Evolutionary conservation across 1,140 invertebrate species (phyloP), one percentile per base, ranked within the genome.

Genomic region (Drosophila quadrilineata): DNA sequence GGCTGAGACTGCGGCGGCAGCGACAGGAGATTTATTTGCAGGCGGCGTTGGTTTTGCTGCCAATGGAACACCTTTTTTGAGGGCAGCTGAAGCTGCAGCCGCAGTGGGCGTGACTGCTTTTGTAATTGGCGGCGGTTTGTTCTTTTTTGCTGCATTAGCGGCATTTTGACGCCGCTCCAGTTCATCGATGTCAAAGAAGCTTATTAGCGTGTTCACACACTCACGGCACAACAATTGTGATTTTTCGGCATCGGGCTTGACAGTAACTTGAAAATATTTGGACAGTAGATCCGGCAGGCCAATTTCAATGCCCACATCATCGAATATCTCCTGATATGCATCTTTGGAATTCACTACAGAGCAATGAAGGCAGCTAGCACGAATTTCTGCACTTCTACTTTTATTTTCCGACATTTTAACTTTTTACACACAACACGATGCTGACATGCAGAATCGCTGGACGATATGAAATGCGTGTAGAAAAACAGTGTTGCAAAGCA

Each of bases 361-460:
- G 48, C 80, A 86, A 75, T 86, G 75, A 75, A 86, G 71, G 62
- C 80, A 86, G 67, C 70, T 74, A 59, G 43, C 57, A 6, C 31
- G 28, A 17, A 19, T 56, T 33, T 54, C 33, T 8, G 12, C n/a
- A n/a, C 12, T 3, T 19, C 71, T 56, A 6, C 19, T 65, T 69
- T 76, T 22, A 59, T 60, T 82, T 62, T 82, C 76, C 68, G 76
- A 77, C 79, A 84, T 84, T 60, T 82, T 73, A 82, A 72, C 76
- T 82, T 82, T 65, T 71, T 59, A 72, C 70, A 67, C 71, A 48
- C 52, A 60, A 58, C 50, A 59, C 31, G 10, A 35, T 1, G 9
- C 29, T 10, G 16, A 22, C 14, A 14, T 3, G 6, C 52, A 19
- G 14, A 54, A 33, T 52, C 62, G 68, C 68, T 71, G 50, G 50